Evolutionary conservation across 2,888 invertebrate species (phyloP).

Genomic region (Poecilus cupreus): DNA sequence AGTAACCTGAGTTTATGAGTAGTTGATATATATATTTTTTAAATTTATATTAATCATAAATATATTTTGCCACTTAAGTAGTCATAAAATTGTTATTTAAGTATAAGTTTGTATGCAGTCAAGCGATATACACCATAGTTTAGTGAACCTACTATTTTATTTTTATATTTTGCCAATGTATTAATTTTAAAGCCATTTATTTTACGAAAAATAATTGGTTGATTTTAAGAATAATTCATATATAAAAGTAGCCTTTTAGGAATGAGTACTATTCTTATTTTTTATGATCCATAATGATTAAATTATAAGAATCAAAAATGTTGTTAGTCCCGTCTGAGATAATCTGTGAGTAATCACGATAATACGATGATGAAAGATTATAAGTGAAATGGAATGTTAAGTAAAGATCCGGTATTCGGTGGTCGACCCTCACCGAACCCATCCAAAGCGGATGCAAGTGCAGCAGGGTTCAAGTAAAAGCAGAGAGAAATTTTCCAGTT

Average conservation of each 20-base stretch:
- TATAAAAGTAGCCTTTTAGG: too few species aligned
- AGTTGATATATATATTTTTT: not conserved
- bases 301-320: not conserved
- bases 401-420: constrained; percentile 22
- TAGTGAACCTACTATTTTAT: not conserved
- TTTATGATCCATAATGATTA: not conserved
- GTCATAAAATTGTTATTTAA: constrained; percentile 7
- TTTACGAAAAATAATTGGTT: constrained; percentile 1
- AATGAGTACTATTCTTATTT: too few species aligned
- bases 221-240: not conserved
- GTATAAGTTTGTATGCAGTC: not conserved
- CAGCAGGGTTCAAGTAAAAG: constrained; percentile 32
- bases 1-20: not conserved
- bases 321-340: not conserved
- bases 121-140: not conserved
- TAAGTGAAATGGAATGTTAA: constrained; percentile 46
- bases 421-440: not conserved
- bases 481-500: constrained; percentile 44
- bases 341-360: constrained; percentile 12
- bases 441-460: too few species aligned
- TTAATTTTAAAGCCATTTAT: constrained; percentile 1
- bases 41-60: not conserved
- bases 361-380: not conserved
- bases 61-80: not conserved
- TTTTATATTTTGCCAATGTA: not conserved